These are phyloP conservation scores for Xanthia togata DNA, from an alignment of 2,888 invertebrate species.

Conservation along the genomic window DNA sequence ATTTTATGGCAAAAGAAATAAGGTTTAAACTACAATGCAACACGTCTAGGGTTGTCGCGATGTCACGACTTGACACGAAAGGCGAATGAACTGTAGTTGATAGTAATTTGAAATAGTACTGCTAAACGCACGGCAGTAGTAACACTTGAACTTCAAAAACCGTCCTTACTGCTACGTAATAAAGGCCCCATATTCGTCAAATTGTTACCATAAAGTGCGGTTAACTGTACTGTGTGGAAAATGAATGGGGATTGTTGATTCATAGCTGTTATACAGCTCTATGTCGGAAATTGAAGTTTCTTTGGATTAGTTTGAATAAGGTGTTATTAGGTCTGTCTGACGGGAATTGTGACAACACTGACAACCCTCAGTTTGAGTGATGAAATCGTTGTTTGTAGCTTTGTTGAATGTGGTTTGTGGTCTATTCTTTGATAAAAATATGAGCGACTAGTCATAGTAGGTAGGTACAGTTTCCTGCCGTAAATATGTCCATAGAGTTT, in stretches of 20 bases:
- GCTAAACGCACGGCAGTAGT: neutral
- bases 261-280: conserved; percentile 11
- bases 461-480: too few relatives aligned
- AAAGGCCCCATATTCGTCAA: neutral
- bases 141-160: neutral
- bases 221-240: conserved; percentile 7
- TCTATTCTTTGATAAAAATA: too few relatives aligned
- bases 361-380: conserved; percentile 4
- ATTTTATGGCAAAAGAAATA: neutral
- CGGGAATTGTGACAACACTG: conserved; percentile 3
- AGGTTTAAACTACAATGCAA: conserved; percentile 11
- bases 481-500: too few relatives aligned
- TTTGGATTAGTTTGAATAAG: conserved; percentile 20
- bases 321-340: conserved; percentile 16
- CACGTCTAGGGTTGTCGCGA: conserved; percentile 51
- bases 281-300: conserved; percentile 28
- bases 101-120: conserved; percentile 31
- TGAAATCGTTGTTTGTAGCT: neutral
- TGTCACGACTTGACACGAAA: conserved; percentile 37
- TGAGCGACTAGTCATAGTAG: too few relatives aligned
- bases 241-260: conserved; percentile 13
- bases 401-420: neutral
- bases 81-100: conserved; percentile 45
- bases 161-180: neutral
- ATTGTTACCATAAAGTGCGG: neutral